A percentile compares a stretch with the other conserved stretches of the same genome.
phyloP scores from a whole-genome alignment of 1,140 invertebrate species.

The Rhopalosiphum padi region DNA sequence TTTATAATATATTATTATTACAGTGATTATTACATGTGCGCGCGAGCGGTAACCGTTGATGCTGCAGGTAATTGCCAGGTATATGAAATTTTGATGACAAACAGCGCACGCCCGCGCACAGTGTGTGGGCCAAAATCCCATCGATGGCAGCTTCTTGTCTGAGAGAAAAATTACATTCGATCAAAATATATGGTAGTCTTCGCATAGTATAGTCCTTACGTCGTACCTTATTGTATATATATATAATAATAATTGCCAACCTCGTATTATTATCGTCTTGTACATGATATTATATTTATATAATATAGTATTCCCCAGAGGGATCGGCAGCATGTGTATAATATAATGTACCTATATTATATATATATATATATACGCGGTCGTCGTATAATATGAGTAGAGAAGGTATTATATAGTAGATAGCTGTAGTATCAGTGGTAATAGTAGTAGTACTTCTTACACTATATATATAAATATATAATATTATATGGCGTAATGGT shows the following conservation, averaged over 20 bases:
- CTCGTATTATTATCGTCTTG: not conserved
- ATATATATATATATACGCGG: not conserved
- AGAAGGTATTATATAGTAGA: not conserved
- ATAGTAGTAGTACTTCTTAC: not conserved
- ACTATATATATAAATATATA: not conserved
- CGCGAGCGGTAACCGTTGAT: not conserved
- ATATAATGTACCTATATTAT: not conserved
- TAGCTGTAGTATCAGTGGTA: not conserved
- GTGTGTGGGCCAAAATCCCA: not conserved
- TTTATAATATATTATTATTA: not conserved
- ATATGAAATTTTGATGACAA: conserved; percentile 19
- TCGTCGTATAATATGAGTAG: not conserved
- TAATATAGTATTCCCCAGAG: not conserved
- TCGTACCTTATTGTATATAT: not conserved
- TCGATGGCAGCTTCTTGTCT: not conserved
- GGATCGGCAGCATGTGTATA: not conserved
- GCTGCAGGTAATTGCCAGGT: not conserved
- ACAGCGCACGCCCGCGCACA: not conserved
- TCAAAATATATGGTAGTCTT: conserved; percentile 2
- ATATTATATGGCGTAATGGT: not conserved
- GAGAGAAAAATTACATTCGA: conserved; percentile 6
- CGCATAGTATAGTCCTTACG: not conserved
- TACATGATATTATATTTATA: not conserved
- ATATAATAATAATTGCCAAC: conserved; percentile 22
- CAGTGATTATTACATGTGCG: not conserved